Percentiles rank a stretch among this genome's conserved stretches.
phyloP scores from a whole-genome alignment of 1,140 invertebrate species.

The Epicauta chinensis region DNA sequence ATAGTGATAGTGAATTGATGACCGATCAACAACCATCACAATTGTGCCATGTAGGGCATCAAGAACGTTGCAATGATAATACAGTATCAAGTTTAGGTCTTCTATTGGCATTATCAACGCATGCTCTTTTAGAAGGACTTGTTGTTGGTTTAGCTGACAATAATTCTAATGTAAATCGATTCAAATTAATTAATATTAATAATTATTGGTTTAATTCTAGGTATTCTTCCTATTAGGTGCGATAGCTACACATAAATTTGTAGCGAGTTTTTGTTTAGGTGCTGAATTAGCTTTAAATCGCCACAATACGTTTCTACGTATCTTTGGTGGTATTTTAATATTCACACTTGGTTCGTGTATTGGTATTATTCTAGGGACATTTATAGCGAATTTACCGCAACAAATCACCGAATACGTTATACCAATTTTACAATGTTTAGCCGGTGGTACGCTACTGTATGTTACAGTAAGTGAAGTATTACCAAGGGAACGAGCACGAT shows the following conservation, averaged over 20 bases:
- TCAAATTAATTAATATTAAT: background rate
- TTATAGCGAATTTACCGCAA: conserved; percentile 46
- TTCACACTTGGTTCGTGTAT: conserved; percentile 60
- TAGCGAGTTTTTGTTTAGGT: conserved; percentile 72
- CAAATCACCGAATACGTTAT: conserved; percentile 46
- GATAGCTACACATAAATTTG: conserved; percentile 68
- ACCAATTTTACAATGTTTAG: conserved; percentile 60
- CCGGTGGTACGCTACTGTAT: conserved; percentile 88
- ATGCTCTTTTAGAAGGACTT: conserved; percentile 74
- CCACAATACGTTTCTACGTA: conserved; percentile 42
- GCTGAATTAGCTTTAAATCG: conserved; percentile 55
- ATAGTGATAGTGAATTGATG: conserved; percentile 7
- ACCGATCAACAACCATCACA: conserved; percentile 44
- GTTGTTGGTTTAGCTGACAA: conserved; percentile 71
- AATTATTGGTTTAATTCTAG: conserved; percentile 41
- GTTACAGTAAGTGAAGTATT: conserved; percentile 90
- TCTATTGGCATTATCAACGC: conserved; percentile 66
- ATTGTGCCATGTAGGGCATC: conserved; percentile 57
- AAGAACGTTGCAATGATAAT: conserved; percentile 51
- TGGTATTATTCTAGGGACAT: conserved; percentile 59
- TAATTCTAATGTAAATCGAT: conserved; percentile 50
- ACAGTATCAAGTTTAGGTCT: conserved; percentile 54
- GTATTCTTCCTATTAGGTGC: conserved; percentile 64
- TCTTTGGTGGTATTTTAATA: conserved; percentile 54
- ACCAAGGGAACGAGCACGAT: conserved; percentile 65